These are phyloP conservation scores for Cerastis rubricosa DNA, from an alignment of 2,888 invertebrate genomes.

Conservation along the genomic window DNA sequence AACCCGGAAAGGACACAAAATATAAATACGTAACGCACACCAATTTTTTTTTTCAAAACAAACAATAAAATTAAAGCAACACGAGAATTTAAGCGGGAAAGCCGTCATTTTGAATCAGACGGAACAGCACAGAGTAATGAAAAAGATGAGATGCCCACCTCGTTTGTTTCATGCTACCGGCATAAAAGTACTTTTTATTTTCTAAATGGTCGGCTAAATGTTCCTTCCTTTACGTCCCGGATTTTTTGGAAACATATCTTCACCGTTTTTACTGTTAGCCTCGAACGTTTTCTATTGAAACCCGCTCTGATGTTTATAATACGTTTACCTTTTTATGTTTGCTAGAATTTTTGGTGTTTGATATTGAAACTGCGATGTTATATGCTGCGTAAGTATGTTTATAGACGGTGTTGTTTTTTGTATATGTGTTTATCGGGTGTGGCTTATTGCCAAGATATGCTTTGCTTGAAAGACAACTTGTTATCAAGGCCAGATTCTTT, in stretches of 20 bases:
- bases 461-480: slow-evolving; percentile 43
- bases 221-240: slow-evolving; percentile 54
- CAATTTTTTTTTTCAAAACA: slow-evolving; percentile 39
- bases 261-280: slow-evolving; percentile 43
- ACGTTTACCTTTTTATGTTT: slow-evolving; percentile 46
- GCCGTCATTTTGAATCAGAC: slow-evolving; percentile 59
- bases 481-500: slow-evolving; percentile 27
- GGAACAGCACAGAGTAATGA: slow-evolving; percentile 68
- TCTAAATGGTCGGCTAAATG: slow-evolving; percentile 69
- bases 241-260: slow-evolving; percentile 58
- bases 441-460: slow-evolving; percentile 43
- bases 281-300: slow-evolving; percentile 58
- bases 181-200: slow-evolving; percentile 72
- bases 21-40: slow-evolving; percentile 19
- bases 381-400: slow-evolving; percentile 8
- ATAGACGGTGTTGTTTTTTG: slow-evolving; percentile 11
- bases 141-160: slow-evolving; percentile 73
- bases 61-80: slow-evolving; percentile 54
- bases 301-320: slow-evolving; percentile 53
- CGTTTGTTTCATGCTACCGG: slow-evolving; percentile 68
- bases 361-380: slow-evolving; percentile 20
- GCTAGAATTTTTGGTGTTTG: slow-evolving; percentile 24
- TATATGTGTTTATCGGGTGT: slow-evolving; percentile 17
- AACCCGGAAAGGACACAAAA: slow-evolving; percentile 28
- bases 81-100: slow-evolving; percentile 47